These are phyloP conservation scores for Drosophila willistoni DNA, from an alignment of 1,140 invertebrate genomes.

Conservation along the genomic window DNA sequence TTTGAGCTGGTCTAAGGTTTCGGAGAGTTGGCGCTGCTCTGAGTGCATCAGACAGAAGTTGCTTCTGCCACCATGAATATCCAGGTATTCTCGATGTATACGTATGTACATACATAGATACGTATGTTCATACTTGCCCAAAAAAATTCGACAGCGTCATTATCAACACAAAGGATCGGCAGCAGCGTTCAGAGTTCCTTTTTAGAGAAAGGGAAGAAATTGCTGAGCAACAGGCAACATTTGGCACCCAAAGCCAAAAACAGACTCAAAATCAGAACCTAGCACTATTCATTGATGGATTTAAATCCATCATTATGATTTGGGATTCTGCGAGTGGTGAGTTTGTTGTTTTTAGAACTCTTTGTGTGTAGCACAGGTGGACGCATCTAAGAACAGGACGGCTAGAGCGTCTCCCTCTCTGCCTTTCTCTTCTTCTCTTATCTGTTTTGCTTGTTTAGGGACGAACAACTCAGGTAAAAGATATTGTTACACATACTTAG, in stretches of 20 bases:
- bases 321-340: conserved; percentile 16
- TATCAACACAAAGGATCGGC: conserved; percentile 18
- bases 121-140: conserved; percentile 3
- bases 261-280: conserved; percentile 2
- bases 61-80: not conserved
- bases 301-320: conserved; percentile 21
- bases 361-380: conserved; percentile 13
- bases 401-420: not conserved
- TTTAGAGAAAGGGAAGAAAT: conserved; percentile 4
- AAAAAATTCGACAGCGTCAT: conserved; percentile 18
- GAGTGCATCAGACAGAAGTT: not conserved
- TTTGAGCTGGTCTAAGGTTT: conserved; percentile 4
- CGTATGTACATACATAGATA: too few species aligned
- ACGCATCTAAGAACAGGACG: not conserved
- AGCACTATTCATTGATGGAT: conserved; percentile 18
- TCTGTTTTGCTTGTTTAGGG: conserved; percentile 1
- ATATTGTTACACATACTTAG: conserved; percentile 9
- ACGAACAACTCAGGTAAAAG: not conserved
- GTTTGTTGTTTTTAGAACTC: conserved; percentile 21
- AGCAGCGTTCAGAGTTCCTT: conserved; percentile 5
- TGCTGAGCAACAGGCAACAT: conserved; percentile 17
- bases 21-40: not conserved
- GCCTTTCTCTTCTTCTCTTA: not conserved
- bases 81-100: conserved; percentile 1
- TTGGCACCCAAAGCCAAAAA: not conserved